These are phyloP conservation scores for Cyclina sinensis DNA, from an alignment of 1,140 invertebrate species.

Conservation along the genomic window DNA sequence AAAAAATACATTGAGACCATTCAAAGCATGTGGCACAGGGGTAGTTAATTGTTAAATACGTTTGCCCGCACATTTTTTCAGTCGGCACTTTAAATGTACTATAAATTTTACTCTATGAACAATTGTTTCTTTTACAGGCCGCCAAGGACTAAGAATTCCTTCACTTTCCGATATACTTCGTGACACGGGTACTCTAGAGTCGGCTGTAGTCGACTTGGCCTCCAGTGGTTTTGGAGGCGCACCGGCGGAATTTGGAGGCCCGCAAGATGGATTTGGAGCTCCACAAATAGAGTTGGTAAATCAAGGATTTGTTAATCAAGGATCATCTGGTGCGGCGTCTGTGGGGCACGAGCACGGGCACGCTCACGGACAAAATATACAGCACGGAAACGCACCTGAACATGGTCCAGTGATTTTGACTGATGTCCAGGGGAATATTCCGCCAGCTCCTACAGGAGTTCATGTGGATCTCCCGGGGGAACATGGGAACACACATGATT, in stretches of 20 bases:
- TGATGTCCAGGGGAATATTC: not conserved
- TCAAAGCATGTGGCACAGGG: too few relatives aligned
- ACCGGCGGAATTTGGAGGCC: not conserved
- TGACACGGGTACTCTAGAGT: not conserved
- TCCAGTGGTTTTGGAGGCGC: not conserved
- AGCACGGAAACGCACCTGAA: not conserved
- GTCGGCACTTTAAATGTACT: too few relatives aligned
- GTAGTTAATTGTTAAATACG: too few relatives aligned
- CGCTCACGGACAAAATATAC: not conserved
- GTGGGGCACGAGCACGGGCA: not conserved
- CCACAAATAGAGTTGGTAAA: not conserved
- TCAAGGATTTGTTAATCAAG: not conserved
- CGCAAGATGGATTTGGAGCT: not conserved
- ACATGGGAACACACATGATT: not conserved
- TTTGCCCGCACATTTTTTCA: too few relatives aligned
- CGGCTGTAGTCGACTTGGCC: not conserved
- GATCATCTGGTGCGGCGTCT: not conserved
- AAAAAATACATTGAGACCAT: too few relatives aligned
- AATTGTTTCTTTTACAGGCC: not conserved
- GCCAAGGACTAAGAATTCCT: not conserved
- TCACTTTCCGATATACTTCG: slow-evolving; percentile 16
- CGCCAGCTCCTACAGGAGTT: not conserved
- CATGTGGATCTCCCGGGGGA: slow-evolving; percentile 31
- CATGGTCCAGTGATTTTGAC: not conserved
- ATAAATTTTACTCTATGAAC: too few relatives aligned